Percentiles rank a stretch among this genome's conserved stretches.
These are phyloP conservation scores for Sphaerodactylus townsendi DNA, from an alignment of 2,113 vertebrate genomes.

Conservation along the genomic window DNA sequence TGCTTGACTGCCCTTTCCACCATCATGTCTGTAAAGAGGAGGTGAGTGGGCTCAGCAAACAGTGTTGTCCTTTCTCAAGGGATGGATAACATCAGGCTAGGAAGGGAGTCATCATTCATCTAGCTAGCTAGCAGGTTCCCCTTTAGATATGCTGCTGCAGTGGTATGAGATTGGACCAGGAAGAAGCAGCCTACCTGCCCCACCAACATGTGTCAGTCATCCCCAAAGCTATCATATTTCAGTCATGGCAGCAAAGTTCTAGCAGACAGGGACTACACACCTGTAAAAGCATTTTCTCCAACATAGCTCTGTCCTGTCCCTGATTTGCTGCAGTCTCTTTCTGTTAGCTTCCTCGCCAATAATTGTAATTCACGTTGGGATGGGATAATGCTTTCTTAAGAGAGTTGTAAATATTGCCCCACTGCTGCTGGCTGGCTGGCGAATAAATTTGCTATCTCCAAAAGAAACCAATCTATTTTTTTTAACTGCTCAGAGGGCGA, in stretches of 20 bases:
- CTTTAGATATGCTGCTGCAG: neutral
- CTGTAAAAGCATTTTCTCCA: neutral
- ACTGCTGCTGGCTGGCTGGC: slow-evolving; percentile 27
- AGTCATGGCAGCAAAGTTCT: no score
- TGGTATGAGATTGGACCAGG: neutral
- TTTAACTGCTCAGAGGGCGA: neutral
- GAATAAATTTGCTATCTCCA: slow-evolving; percentile 36
- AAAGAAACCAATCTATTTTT: slow-evolving; percentile 34
- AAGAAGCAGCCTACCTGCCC: neutral
- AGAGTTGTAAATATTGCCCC: slow-evolving; percentile 56
- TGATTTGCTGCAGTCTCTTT: neutral
- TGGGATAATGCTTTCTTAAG: slow-evolving; percentile 49
- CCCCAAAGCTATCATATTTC: neutral
- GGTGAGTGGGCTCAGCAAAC: neutral
- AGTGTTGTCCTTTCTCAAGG: neutral
- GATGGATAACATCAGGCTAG: no score
- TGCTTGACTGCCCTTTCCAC: no score
- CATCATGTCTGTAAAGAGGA: neutral
- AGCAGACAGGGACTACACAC: neutral
- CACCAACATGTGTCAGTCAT: neutral
- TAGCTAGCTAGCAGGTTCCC: neutral
- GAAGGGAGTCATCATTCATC: neutral
- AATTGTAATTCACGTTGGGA: slow-evolving; percentile 52
- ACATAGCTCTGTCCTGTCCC: neutral
- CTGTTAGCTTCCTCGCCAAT: slow-evolving; percentile 51